Percentiles rank a stretch among this genome's conserved stretches.
These are phyloP conservation scores for Melanargia galathea DNA, from an alignment of 2,888 invertebrate species.

Conservation along the genomic window DNA sequence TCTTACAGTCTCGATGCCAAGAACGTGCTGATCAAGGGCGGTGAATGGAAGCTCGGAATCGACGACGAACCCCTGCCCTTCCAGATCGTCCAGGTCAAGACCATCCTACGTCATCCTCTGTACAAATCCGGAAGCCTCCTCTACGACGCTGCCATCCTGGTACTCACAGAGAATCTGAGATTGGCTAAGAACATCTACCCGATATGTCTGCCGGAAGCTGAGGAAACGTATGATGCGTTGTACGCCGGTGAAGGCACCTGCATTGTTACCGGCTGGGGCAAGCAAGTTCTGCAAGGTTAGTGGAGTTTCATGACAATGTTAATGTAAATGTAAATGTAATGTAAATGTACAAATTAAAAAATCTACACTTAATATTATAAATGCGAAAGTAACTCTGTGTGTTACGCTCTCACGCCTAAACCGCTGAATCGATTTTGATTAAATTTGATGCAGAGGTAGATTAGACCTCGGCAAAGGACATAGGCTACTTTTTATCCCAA, in stretches of 20 bases:
- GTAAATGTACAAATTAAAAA: no score
- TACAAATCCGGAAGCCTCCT: slow-evolving; percentile 82
- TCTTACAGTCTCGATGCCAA: slow-evolving; percentile 81
- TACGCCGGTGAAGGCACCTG: slow-evolving; percentile 84
- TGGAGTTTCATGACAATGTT: slow-evolving; percentile 19
- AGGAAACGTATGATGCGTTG: slow-evolving; percentile 79
- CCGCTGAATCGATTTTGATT: no score
- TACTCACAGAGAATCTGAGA: slow-evolving; percentile 84
- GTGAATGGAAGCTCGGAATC: slow-evolving; percentile 92
- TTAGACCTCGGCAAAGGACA: no score
- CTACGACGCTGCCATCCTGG: slow-evolving; percentile 88
- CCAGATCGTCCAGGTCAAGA: slow-evolving; percentile 88
- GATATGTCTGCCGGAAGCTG: slow-evolving; percentile 84
- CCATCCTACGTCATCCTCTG: slow-evolving; percentile 86
- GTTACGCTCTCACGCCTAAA: no score
- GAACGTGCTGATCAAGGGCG: slow-evolving; percentile 89
- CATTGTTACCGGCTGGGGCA: slow-evolving; percentile 92
- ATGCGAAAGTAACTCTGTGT: no score
- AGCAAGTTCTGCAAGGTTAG: slow-evolving; percentile 89
- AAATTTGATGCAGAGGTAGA: no score
- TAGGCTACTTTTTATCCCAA: no score
- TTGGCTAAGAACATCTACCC: slow-evolving; percentile 88
- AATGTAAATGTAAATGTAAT: neutral
- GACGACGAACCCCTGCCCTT: slow-evolving; percentile 91
- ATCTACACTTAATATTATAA: no score